These are phyloP conservation scores for Erynnis tages DNA, from an alignment of 2,888 invertebrate genomes.

Conservation along the genomic window DNA sequence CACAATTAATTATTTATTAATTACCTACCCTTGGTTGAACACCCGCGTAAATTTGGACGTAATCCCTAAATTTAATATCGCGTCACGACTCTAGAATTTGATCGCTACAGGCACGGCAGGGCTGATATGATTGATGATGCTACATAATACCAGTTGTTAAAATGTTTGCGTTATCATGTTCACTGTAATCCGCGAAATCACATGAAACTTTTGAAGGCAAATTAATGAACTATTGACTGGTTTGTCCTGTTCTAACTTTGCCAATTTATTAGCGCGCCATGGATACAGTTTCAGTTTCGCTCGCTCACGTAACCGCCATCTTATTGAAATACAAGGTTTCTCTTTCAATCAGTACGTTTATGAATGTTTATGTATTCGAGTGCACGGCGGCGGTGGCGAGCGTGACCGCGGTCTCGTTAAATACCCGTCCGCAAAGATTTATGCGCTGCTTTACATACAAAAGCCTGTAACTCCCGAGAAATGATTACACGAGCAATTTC, in stretches of 20 bases:
- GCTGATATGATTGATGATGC: not conserved
- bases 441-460: slow-evolving; percentile 38
- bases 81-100: not conserved
- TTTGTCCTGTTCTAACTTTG: not conserved
- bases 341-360: slow-evolving; percentile 50
- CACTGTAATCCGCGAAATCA: too few species aligned
- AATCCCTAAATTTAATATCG: not conserved
- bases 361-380: slow-evolving; percentile 41
- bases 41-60: not conserved
- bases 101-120: too few species aligned
- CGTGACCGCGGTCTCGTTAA: slow-evolving; percentile 31
- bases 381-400: slow-evolving; percentile 44
- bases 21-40: not conserved
- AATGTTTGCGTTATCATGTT: too few species aligned
- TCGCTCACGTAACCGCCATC: slow-evolving; percentile 24
- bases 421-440: slow-evolving; percentile 33
- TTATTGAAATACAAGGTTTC: slow-evolving; percentile 48
- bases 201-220: too few species aligned
- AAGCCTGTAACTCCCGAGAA: slow-evolving; percentile 24
- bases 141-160: too few species aligned
- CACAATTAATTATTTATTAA: too few species aligned
- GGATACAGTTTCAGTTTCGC: slow-evolving; percentile 33
- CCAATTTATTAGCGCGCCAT: slow-evolving; percentile 5
- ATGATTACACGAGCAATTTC: too few species aligned
- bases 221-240: too few species aligned